Evolutionary conservation across 2,113 vertebrate genomes (phyloP), one percentile per base, ranked within the genome.

Genomic region (Ascaphus truei): DNA sequence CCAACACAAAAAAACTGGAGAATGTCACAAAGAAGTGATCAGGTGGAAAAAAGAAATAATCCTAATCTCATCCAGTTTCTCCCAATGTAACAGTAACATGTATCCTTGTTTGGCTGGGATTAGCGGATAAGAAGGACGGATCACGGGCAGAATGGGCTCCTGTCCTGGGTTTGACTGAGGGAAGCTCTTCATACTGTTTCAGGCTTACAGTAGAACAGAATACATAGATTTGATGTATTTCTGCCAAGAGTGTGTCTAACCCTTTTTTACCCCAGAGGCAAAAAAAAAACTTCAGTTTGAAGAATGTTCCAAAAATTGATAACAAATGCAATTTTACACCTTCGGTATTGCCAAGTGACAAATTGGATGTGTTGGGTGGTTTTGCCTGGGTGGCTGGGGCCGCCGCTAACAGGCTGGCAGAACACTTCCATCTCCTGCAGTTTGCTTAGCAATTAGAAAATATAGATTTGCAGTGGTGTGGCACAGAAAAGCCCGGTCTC

Each of bases 361-460:
- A 33, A 45, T 13, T 57, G 39, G 59, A 68, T 48, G 39, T 20
- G 36, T 45, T 67, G 53, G 65, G 53, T 58, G 66, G 29, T 6
- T 50, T 47, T 59, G 41, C 66, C 55, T 18, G 8, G 26, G 27
- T 26, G 10, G 34, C 50, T 29, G 58, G 66, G 29, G 16, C 43
- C 16, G 7, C 50, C 30, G 27, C 66, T 36, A 23, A 45, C 55
- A 41, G 66, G 15, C 55, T 59, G 66, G 55, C 55, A 50, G 30
- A 23, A 15, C 15, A 27, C 22, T 16, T 50, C 18, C 43, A 29
- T 37, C 39, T 36, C 53, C 47, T 27, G 53, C 53, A 58, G 43
- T 45, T 68, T 59, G 53, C 55, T 47, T 59, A 48, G 55, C 47
- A 59, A 68, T 68, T 68, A 68, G 66, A 68, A 59, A 59, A 25